These are phyloP conservation scores for Tetramorium bicarinatum DNA, from an alignment of 2,888 invertebrate species.

Conservation along the genomic window DNA sequence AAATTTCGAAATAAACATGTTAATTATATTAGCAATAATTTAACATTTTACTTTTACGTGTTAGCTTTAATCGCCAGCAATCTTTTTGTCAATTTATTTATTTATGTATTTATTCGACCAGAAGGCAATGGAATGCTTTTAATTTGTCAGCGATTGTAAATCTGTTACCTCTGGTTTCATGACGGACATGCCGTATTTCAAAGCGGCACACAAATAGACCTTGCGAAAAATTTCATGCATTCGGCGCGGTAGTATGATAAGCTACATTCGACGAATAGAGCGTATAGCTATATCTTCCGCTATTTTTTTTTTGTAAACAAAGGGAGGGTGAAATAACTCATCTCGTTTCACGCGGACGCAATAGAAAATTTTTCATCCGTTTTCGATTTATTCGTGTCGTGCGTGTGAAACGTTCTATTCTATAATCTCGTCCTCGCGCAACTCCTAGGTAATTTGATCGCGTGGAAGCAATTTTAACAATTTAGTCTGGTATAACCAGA, in stretches of 20 bases:
- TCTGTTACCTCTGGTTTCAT: slow-evolving; percentile 78
- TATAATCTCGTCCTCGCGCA: slow-evolving; percentile 23
- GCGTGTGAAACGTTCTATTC: slow-evolving; percentile 5
- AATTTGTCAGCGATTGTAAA: slow-evolving; percentile 80
- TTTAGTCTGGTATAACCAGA: slow-evolving; percentile 63
- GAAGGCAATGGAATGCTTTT: slow-evolving; percentile 81
- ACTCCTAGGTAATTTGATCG: slow-evolving; percentile 48
- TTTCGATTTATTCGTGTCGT: slow-evolving; percentile 23
- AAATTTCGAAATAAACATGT: background rate
- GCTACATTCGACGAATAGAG: slow-evolving; percentile 55
- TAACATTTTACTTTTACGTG: slow-evolving; percentile 71
- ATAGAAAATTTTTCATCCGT: slow-evolving; percentile 37
- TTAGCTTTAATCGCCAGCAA: slow-evolving; percentile 79
- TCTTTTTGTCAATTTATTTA: slow-evolving; percentile 72
- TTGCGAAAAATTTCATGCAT: slow-evolving; percentile 65
- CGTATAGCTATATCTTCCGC: slow-evolving; percentile 27
- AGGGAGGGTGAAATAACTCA: slow-evolving; percentile 27
- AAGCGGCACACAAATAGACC: slow-evolving; percentile 77
- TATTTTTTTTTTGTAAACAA: slow-evolving; percentile 33
- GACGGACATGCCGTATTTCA: slow-evolving; percentile 81
- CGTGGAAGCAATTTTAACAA: slow-evolving; percentile 60
- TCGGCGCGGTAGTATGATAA: slow-evolving; percentile 63
- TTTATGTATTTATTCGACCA: slow-evolving; percentile 65
- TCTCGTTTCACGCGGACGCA: background rate
- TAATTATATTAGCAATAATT: background rate